Conservation (phyloP, 2,113 vertebrate genomes). For the Rhabdornis inornatus region DNA sequence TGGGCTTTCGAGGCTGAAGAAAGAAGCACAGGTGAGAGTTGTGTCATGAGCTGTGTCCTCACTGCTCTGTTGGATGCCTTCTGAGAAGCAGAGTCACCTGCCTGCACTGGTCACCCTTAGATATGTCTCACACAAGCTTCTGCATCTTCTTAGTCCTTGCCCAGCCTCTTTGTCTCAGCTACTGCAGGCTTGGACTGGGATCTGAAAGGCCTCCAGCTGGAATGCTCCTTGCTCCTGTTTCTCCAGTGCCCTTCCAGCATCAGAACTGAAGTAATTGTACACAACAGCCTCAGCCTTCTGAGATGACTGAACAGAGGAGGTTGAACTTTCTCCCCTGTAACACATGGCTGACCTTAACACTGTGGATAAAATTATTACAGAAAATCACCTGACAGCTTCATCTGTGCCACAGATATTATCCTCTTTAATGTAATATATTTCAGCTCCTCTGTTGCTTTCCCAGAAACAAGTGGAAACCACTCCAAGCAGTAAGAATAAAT, state of each 20-base stretch:
- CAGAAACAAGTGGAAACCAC: not conserved
- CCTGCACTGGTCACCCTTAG: not conserved
- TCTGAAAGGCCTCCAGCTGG: not conserved
- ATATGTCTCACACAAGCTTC: not conserved
- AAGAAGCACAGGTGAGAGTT: not conserved
- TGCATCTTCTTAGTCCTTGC: not conserved
- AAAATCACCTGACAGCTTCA: not conserved
- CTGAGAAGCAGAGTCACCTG: not conserved
- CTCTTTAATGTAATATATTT: not conserved
- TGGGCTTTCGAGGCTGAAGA: not conserved
- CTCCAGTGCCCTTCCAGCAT: not conserved
- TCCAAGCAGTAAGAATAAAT: not conserved
- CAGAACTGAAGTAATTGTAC: not conserved
- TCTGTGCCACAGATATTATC: not conserved
- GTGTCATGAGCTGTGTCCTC: not conserved
- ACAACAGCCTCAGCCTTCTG: not conserved
- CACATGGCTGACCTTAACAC: not conserved
- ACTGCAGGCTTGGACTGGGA: not conserved
- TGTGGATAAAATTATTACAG: not conserved
- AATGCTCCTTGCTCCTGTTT: not conserved
- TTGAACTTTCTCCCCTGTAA: not conserved
- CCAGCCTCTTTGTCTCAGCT: not conserved
- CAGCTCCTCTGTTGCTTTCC: not conserved
- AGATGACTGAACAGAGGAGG: not conserved
- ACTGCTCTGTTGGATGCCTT: not conserved